A percentile compares a stretch with the other conserved stretches of the same genome.
Evolutionary conservation across 2,113 vertebrate genomes (phyloP).

Genomic region (Perca schrenkii): DNA sequence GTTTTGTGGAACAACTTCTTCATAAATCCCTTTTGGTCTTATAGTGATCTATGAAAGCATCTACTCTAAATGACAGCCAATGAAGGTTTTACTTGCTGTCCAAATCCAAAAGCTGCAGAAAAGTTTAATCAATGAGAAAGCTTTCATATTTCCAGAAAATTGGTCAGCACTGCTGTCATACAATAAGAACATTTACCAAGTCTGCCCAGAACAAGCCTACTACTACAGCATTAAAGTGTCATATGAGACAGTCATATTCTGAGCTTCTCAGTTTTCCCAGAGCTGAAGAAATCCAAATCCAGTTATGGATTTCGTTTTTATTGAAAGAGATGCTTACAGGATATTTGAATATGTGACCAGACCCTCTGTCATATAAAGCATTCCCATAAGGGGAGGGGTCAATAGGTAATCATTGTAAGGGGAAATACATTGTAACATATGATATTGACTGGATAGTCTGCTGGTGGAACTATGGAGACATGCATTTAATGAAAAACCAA

Average conservation of each 20-base stretch:
- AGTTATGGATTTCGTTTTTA: conserved; percentile 81
- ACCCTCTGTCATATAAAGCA: conserved; percentile 76
- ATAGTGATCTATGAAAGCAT: conserved; percentile 22
- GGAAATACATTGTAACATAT: conserved; percentile 67
- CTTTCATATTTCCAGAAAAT: conserved; percentile 45
- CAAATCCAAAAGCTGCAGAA: conserved; percentile 20
- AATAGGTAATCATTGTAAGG: conserved; percentile 75
- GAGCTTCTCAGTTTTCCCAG: conserved; percentile 59
- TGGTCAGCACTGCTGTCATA: conserved; percentile 23
- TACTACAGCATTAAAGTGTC: conserved; percentile 34
- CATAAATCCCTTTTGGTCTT: neutral
- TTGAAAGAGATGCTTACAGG: conserved; percentile 77
- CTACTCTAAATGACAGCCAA: conserved; percentile 4
- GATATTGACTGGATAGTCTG: conserved; percentile 64
- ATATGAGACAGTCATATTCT: conserved; percentile 66
- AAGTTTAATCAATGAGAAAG: conserved; percentile 27
- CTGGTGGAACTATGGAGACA: conserved; percentile 62
- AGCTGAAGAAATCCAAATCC: conserved; percentile 76
- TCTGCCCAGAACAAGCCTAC: conserved; percentile 9
- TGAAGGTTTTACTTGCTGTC: neutral
- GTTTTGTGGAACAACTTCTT: conserved; percentile 11
- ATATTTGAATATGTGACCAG: conserved; percentile 77
- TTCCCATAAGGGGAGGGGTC: conserved; percentile 77
- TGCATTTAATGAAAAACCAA: conserved; percentile 75
- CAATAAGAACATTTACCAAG: conserved; percentile 17